phyloP scores from a whole-genome alignment of 2,113 vertebrate genomes.

The Vicugna pacos region DNA sequence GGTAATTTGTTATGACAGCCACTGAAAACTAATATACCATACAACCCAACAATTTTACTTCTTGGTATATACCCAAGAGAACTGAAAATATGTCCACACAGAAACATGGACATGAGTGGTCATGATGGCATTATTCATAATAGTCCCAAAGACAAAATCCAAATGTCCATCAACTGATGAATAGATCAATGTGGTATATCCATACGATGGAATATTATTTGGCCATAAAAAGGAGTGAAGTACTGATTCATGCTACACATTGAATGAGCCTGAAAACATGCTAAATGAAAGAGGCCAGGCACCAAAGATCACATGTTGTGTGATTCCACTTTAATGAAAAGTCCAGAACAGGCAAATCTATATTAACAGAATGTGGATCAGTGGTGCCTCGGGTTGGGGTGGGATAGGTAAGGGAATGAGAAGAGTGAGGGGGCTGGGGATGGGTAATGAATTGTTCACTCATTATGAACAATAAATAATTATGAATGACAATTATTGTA shows the following conservation, averaged over 20 bases:
- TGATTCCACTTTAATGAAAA: background rate
- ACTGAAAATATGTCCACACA: background rate
- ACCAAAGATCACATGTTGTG: background rate
- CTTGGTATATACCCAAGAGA: background rate
- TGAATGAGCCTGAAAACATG: background rate
- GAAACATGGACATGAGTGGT: background rate
- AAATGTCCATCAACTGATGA: background rate
- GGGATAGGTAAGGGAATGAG: background rate
- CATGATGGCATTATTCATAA: background rate
- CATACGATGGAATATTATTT: background rate
- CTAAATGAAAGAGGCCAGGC: background rate
- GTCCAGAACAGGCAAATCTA: background rate
- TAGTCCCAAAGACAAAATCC: background rate
- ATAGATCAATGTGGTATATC: background rate
- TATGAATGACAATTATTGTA: background rate
- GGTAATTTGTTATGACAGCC: background rate
- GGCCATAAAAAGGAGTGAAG: background rate
- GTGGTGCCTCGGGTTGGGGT: background rate
- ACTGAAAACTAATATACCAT: background rate
- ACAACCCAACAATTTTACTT: background rate
- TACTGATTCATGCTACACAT: background rate
- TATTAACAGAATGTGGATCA: background rate
- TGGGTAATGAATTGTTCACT: background rate
- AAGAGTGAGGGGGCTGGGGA: background rate
- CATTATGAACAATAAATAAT: constrained; percentile 23